Evolutionary conservation across 2,888 invertebrate genomes (phyloP).

Genomic region (Rhorus exstirpatorius): DNA sequence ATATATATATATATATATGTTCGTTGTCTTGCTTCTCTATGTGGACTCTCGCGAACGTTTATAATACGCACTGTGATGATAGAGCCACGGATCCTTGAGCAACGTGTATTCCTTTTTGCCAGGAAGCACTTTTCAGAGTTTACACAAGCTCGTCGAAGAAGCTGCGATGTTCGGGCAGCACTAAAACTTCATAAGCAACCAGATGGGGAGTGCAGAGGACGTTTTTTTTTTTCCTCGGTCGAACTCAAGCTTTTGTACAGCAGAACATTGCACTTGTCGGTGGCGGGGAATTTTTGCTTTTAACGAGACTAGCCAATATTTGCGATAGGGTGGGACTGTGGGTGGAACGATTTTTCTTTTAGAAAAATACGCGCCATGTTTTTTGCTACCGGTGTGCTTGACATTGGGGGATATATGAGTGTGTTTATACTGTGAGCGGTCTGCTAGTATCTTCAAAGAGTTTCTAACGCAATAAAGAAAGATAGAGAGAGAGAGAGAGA

Average conservation of each 20-base stretch:
- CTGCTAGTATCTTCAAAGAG: not conserved
- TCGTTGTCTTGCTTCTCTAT: not conserved
- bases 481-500: no score
- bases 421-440: not conserved
- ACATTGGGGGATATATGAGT: no score
- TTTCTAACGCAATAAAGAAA: no score
- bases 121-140: slow-evolving; percentile 48
- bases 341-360: not conserved
- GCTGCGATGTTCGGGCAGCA: not conserved
- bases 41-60: not conserved
- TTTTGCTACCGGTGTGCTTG: not conserved
- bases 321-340: not conserved
- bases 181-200: slow-evolving; percentile 26
- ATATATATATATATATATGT: no score
- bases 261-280: not conserved
- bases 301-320: slow-evolving; percentile 31
- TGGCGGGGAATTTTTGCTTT: not conserved
- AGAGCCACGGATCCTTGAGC: slow-evolving; percentile 7
- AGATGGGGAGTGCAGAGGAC: slow-evolving; percentile 15
- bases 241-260: no score
- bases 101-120: slow-evolving; percentile 6
- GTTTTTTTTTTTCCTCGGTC: not conserved
- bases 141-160: slow-evolving; percentile 3
- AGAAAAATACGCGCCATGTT: not conserved
- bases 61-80: not conserved